A percentile compares a stretch with the other conserved stretches of the same genome.
These are phyloP conservation scores for Zonotrichia leucophrys DNA, from an alignment of 2,113 vertebrate genomes.

Conservation along the genomic window DNA sequence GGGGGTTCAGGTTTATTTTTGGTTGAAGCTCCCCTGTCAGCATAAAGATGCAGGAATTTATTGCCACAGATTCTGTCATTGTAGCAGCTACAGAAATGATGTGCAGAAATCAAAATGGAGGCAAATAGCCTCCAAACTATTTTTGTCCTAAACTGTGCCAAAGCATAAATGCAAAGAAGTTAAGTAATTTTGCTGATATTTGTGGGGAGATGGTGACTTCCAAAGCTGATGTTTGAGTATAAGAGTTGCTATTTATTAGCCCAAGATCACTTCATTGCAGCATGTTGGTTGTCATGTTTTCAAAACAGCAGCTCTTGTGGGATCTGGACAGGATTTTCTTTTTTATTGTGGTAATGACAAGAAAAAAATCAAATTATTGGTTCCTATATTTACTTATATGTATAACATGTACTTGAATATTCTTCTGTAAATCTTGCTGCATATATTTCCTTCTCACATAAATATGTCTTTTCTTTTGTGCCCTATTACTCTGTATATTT, in stretches of 20 bases:
- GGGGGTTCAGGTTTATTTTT: background rate
- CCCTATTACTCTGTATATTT: background rate
- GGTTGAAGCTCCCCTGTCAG: accelerated
- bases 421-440: background rate
- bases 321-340: background rate
- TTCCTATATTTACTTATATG: background rate
- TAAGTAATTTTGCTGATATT: background rate
- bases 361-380: background rate
- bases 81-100: background rate
- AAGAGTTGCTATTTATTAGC: background rate
- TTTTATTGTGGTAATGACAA: background rate
- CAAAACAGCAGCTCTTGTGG: background rate
- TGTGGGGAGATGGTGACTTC: background rate
- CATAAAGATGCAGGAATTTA: background rate
- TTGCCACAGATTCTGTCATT: background rate
- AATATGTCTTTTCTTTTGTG: background rate
- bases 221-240: background rate
- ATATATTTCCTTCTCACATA: background rate
- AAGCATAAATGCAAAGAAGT: background rate
- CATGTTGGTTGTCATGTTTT: background rate
- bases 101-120: background rate
- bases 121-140: background rate
- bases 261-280: background rate
- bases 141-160: background rate
- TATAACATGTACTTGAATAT: background rate